Base-by-base conservation (phyloP, 2,888 invertebrate genomes). In the Patella caerulea region DNA sequence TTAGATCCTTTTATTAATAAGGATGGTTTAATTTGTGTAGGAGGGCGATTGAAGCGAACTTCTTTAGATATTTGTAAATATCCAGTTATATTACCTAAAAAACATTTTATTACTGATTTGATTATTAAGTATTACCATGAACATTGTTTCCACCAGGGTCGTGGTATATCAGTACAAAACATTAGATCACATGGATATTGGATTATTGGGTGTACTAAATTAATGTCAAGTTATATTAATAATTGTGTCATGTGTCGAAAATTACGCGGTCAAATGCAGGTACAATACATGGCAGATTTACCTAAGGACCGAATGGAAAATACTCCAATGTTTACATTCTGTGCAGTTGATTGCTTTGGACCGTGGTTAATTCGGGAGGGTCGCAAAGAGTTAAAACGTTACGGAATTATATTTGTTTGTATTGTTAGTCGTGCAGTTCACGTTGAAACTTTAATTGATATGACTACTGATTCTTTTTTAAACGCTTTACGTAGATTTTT, bases 381-480 rank as follows among this genome's bases (percentile, higher is more conserved):
- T 14, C 34, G 78, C 2, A 78, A 29, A n/a, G 65, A 72, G 55
- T 17, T 54, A 17, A 74, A 77, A 11, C 29, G 65, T n/a, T n/a
- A n/a, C n/a, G n/a, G n/a, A n/a, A n/a, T n/a, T n/a, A n/a, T n/a
- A n/a, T n/a, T n/a, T n/a, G n/a, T 75, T 12, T 78, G 77, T 55
- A 17, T 77, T n/a, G 19, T 12, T 14, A 75, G 69, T 34, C 83
- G 84, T 59, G 87, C 87, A 4, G 79, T 86, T 0, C 86, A 88
- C 59, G 24, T 88, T 19, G 87, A 87, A 59, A 29, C 69, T 15
- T 5, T 54, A 9, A 34, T 79, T 15, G 54, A 52, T 19, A 15
- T 80, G 34, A 59, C 14, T 14, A 79, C 80, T 56, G 73, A 69
- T 45, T 24, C 78, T 24, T 78, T 76, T 54, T 3, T 72, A 14